Percentiles rank a stretch among this genome's conserved stretches.
Conservation (phyloP, 2,797 vertebrate species). For the Acanthis flammea region DNA sequence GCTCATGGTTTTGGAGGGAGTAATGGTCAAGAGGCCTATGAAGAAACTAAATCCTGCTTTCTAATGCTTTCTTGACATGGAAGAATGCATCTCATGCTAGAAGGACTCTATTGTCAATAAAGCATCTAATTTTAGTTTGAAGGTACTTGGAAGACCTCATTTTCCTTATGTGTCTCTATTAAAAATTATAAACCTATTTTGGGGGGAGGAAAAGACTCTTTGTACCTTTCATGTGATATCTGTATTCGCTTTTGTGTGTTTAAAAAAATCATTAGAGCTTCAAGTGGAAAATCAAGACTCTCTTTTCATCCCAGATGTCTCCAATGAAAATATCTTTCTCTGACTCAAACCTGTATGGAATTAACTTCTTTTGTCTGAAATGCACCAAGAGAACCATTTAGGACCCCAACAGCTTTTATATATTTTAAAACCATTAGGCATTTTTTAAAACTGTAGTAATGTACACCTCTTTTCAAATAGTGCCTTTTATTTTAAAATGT, state of each 20-base stretch:
- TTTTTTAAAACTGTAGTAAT: background rate
- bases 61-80: background rate
- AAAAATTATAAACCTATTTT: background rate
- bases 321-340: background rate
- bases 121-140: background rate
- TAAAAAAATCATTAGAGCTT: background rate
- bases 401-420: background rate
- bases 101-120: background rate
- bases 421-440: background rate
- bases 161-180: background rate
- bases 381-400: background rate
- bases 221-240: background rate
- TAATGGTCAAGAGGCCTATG: background rate
- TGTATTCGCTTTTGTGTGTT: accelerated
- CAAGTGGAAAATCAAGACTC: background rate
- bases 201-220: background rate
- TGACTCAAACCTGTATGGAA: background rate
- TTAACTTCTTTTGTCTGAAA: background rate
- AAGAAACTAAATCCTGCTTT: background rate
- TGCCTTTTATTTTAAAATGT: background rate
- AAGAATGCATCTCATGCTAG: background rate
- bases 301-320: background rate
- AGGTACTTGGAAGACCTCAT: background rate
- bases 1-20: background rate
- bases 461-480: background rate